These are phyloP conservation scores for Metridium senile DNA, from an alignment of 92 coral and sea anemone species.

Conservation along the genomic window DNA sequence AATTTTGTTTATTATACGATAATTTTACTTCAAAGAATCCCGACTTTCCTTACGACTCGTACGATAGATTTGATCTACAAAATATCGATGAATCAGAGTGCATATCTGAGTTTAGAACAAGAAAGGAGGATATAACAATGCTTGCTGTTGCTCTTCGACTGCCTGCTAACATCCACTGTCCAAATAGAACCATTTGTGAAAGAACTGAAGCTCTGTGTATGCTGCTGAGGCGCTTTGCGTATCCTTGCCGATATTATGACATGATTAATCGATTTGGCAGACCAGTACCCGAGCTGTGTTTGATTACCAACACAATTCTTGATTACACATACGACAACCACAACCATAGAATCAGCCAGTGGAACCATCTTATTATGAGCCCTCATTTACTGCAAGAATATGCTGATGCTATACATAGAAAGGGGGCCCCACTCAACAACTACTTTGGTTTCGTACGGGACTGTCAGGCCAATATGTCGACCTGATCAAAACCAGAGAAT, in stretches of 20 bases:
- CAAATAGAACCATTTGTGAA: neutral
- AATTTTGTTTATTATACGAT: neutral
- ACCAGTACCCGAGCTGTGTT: neutral
- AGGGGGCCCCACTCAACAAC: slow-evolving; percentile 4
- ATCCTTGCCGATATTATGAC: slow-evolving; percentile 7
- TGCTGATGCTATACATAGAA: neutral
- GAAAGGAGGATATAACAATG: neutral
- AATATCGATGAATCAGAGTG: neutral
- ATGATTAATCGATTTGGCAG: neutral
- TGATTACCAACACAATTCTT: neutral
- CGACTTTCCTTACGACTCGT: neutral
- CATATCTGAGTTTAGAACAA: neutral
- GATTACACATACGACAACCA: neutral
- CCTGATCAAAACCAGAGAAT: slow-evolving; percentile 52
- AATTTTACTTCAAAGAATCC: neutral
- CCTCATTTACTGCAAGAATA: neutral
- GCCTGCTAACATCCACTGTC: neutral
- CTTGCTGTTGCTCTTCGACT: neutral
- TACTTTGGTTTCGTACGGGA: slow-evolving; percentile 23
- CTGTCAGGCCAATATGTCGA: slow-evolving; percentile 24
- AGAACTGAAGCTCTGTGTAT: slow-evolving; percentile 11
- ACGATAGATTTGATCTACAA: neutral
- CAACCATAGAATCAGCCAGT: neutral
- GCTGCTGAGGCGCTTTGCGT: neutral
- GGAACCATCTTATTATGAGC: slow-evolving; percentile 6